These are phyloP conservation scores for Steinernema khuongi DNA, from an alignment of 1,140 invertebrate genomes.

Conservation along the genomic window DNA sequence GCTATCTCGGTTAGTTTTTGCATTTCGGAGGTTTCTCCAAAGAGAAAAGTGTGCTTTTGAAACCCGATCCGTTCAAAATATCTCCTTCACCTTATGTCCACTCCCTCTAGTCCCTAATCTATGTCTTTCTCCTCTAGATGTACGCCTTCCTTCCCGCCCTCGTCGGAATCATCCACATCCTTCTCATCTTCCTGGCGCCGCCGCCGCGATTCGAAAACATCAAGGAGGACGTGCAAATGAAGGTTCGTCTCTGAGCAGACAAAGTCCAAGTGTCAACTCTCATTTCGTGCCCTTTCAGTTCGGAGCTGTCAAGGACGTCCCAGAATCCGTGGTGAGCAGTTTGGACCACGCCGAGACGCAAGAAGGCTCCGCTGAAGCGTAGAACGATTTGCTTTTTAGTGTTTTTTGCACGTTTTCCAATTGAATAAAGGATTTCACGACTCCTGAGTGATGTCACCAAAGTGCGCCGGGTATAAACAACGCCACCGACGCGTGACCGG, in stretches of 20 bases:
- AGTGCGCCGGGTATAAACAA: no score
- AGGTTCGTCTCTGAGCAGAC: not conserved
- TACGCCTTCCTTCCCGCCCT: not conserved
- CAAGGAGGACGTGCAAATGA: not conserved
- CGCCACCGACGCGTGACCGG: no score
- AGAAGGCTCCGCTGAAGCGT: not conserved
- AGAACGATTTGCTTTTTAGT: no score
- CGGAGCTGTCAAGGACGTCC: not conserved
- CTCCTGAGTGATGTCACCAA: no score
- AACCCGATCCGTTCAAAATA: not conserved
- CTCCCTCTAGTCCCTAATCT: not conserved
- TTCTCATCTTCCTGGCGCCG: not conserved
- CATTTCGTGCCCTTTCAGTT: not conserved
- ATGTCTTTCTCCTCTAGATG: not conserved
- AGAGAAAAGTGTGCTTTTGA: not conserved
- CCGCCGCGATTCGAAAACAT: conserved; percentile 5
- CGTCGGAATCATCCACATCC: not conserved
- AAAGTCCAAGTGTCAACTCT: not conserved
- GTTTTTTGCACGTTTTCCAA: no score
- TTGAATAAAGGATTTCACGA: no score
- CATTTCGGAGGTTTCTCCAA: not conserved
- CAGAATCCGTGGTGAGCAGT: not conserved
- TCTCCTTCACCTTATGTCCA: not conserved
- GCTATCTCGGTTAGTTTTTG: not conserved
- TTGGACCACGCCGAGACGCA: not conserved